These are phyloP conservation scores for Microchirus variegatus DNA, from an alignment of 2,797 vertebrate genomes.

Conservation along the genomic window DNA sequence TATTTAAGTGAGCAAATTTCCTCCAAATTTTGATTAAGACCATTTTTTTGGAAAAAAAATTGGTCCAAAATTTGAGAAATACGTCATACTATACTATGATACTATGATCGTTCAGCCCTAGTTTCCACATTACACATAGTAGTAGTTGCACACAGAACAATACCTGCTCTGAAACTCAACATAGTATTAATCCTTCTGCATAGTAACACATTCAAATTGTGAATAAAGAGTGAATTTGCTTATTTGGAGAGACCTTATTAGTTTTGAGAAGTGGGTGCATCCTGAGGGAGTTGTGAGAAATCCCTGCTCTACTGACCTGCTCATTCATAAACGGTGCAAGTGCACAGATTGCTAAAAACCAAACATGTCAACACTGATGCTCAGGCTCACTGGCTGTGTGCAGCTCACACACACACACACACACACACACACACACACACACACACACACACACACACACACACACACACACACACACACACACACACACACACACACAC, in stretches of 20 bases:
- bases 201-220: too few species aligned
- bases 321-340: slow-evolving; percentile 30
- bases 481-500: slow-evolving; percentile 46
- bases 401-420: slow-evolving; percentile 31
- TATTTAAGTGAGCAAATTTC: not conserved
- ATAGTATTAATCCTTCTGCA: too few species aligned
- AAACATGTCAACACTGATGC: not conserved
- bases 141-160: too few species aligned
- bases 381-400: slow-evolving; percentile 5
- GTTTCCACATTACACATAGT: too few species aligned
- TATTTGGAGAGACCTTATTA: too few species aligned
- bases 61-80: too few species aligned
- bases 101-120: too few species aligned
- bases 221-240: too few species aligned
- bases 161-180: too few species aligned
- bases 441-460: slow-evolving; percentile 23
- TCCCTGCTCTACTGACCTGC: slow-evolving; percentile 47
- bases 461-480: slow-evolving; percentile 40
- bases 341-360: slow-evolving; percentile 3
- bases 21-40: too few species aligned
- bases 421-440: slow-evolving; percentile 23
- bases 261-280: not conserved
- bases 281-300: not conserved
- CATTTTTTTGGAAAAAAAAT: too few species aligned
- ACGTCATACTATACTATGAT: too few species aligned